Conservation (phyloP, 2,888 invertebrate genomes). For the Candidula unifasciata region DNA sequence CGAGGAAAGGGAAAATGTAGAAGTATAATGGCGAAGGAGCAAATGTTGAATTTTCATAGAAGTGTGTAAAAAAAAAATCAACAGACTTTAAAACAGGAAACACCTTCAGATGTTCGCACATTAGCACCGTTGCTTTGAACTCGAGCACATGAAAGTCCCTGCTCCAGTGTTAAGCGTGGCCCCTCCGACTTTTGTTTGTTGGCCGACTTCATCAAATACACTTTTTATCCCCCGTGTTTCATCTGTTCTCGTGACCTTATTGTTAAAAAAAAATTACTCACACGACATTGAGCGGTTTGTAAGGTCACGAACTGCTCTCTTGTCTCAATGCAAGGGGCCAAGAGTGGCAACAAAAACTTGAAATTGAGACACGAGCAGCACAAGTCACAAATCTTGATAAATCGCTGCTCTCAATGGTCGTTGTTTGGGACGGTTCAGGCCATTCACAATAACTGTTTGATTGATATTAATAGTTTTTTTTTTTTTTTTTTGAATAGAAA, state of each 20-base stretch:
- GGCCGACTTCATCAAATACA: neutral
- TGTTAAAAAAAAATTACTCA: neutral
- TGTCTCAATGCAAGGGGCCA: neutral
- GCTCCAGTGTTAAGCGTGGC: too few relatives aligned
- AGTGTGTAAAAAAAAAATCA: too few relatives aligned
- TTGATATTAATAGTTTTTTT: conserved; percentile 15
- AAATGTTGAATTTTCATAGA: too few relatives aligned
- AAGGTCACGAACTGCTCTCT: conserved; percentile 17
- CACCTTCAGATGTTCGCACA: too few relatives aligned
- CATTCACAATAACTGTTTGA: neutral
- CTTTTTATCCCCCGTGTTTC: neutral
- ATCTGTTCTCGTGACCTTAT: too few relatives aligned
- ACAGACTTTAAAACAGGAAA: too few relatives aligned
- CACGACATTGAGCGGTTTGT: neutral
- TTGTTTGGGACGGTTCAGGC: neutral
- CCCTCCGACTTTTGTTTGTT: too few relatives aligned
- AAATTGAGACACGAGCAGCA: conserved; percentile 16
- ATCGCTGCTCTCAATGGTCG: conserved; percentile 3
- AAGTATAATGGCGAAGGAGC: too few relatives aligned
- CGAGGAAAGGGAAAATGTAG: too few relatives aligned
- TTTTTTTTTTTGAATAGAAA: too few relatives aligned
- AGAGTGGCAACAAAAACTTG: neutral
- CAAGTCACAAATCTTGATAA: conserved; percentile 7
- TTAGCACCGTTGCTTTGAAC: too few relatives aligned
- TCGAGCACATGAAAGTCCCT: too few relatives aligned